These are phyloP conservation scores for Drosophila vallismaia DNA, from an alignment of 2,888 invertebrate species.

Conservation along the genomic window DNA sequence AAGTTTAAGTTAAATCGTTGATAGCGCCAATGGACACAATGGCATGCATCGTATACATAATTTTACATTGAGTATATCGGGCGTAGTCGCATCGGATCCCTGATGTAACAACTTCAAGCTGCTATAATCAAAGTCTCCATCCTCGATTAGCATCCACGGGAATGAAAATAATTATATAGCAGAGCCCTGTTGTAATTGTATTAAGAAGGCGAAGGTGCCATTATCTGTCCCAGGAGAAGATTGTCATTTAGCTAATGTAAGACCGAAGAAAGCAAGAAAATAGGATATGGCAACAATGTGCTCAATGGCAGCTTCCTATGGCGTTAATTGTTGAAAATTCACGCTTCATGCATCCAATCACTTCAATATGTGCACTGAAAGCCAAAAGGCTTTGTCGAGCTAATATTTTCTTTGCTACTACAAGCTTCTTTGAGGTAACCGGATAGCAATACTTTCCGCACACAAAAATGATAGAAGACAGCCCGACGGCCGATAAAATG, in stretches of 20 bases:
- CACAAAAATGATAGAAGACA: not conserved
- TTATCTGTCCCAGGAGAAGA: not conserved
- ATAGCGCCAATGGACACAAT: too few relatives aligned
- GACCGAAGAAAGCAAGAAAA: conserved; percentile 1
- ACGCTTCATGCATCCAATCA: not conserved
- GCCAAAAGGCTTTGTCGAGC: not conserved
- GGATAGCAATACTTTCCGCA: not conserved
- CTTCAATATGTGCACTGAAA: not conserved
- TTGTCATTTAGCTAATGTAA: conserved; percentile 21
- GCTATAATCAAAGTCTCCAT: not conserved
- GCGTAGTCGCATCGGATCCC: not conserved
- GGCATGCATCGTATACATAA: not conserved
- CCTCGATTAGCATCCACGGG: not conserved
- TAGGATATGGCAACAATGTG: not conserved
- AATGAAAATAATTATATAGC: not conserved
- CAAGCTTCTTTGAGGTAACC: not conserved
- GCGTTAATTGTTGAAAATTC: not conserved
- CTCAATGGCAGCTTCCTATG: not conserved
- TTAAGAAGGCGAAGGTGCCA: not conserved
- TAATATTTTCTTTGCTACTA: not conserved
- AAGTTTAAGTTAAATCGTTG: too few relatives aligned
- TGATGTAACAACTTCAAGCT: not conserved
- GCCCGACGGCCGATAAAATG: not conserved
- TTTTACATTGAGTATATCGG: not conserved
- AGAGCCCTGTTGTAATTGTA: not conserved